A percentile compares a stretch with the other conserved stretches of the same genome.
Evolutionary conservation across 2,797 vertebrate species (phyloP).

Genomic region (Sebastes oblongus): DNA sequence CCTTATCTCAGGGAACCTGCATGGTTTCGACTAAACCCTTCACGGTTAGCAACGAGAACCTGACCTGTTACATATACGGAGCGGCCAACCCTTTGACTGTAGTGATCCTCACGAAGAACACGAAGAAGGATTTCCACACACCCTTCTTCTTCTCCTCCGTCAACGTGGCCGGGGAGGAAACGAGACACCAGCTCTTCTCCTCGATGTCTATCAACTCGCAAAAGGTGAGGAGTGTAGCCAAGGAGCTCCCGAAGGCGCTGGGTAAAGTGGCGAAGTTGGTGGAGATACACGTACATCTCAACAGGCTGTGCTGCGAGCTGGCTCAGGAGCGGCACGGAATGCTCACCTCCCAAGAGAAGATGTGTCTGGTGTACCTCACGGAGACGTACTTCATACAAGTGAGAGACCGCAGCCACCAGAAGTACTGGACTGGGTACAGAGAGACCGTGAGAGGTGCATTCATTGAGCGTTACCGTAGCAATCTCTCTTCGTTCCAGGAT

Average conservation of each 20-base stretch:
- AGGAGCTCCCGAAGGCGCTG: background rate
- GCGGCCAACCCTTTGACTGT: slow-evolving; percentile 14
- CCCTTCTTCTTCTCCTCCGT: no score
- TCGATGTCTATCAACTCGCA: no score
- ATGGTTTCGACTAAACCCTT: background rate
- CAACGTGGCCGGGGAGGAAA: no score
- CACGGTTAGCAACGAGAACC: slow-evolving; percentile 16
- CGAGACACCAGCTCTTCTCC: no score
- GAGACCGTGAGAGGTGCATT: background rate
- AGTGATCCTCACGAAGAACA: background rate
- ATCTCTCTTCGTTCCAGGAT: background rate
- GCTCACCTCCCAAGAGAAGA: no score
- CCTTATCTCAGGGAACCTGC: background rate
- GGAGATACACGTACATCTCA: slow-evolving; percentile 8
- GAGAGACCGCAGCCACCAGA: background rate
- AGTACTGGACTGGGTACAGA: background rate
- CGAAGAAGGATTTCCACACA: background rate
- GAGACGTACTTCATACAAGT: background rate
- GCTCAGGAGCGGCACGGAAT: no score
- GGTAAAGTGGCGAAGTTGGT: background rate
- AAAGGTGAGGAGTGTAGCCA: no score
- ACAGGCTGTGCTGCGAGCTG: no score
- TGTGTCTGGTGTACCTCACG: no score
- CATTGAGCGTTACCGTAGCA: background rate
- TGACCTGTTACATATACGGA: slow-evolving; percentile 32